Evolutionary conservation across 2,797 vertebrate genomes (phyloP).

Genomic region (Pseudomugil gertrudae): DNA sequence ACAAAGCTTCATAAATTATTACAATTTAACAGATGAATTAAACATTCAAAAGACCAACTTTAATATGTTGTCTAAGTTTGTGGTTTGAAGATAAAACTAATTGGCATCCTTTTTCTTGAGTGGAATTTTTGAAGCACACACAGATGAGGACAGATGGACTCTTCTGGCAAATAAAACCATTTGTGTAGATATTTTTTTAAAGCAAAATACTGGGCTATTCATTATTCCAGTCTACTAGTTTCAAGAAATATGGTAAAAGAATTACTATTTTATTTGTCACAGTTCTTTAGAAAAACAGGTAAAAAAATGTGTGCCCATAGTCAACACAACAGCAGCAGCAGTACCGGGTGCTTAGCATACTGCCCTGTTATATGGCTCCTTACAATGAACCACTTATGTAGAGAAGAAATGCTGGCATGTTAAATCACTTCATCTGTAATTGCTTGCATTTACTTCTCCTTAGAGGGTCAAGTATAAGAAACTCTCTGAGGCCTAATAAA

Average conservation of each 20-base stretch:
- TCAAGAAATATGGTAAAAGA: slow-evolving; percentile 39
- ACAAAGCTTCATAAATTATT: slow-evolving; percentile 15
- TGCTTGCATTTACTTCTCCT: slow-evolving; percentile 82
- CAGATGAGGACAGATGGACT: slow-evolving; percentile 63
- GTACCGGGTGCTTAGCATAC: slow-evolving; percentile 60
- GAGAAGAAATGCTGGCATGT: slow-evolving; percentile 72
- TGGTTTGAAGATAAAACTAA: slow-evolving; percentile 38
- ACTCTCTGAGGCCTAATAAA: slow-evolving; percentile 82
- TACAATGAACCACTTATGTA: slow-evolving; percentile 79
- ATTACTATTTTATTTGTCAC: slow-evolving; percentile 45
- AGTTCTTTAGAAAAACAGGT: slow-evolving; percentile 44
- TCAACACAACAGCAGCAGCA: slow-evolving; percentile 37
- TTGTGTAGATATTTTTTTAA: slow-evolving; percentile 32
- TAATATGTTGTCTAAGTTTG: slow-evolving; percentile 30
- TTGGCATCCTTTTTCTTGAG: slow-evolving; percentile 39
- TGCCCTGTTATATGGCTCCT: slow-evolving; percentile 62
- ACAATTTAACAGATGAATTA: slow-evolving; percentile 20
- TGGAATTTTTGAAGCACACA: slow-evolving; percentile 37
- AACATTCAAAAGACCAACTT: slow-evolving; percentile 20
- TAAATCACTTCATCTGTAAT: slow-evolving; percentile 84
- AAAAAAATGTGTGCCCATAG: slow-evolving; percentile 36
- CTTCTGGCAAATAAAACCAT: slow-evolving; percentile 45
- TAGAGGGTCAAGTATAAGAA: slow-evolving; percentile 74
- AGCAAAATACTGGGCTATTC: slow-evolving; percentile 31
- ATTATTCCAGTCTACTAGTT: slow-evolving; percentile 30